phyloP scores from a whole-genome alignment of 53 echinoderm and acorn worm genomes.

The Crossaster papposus region DNA sequence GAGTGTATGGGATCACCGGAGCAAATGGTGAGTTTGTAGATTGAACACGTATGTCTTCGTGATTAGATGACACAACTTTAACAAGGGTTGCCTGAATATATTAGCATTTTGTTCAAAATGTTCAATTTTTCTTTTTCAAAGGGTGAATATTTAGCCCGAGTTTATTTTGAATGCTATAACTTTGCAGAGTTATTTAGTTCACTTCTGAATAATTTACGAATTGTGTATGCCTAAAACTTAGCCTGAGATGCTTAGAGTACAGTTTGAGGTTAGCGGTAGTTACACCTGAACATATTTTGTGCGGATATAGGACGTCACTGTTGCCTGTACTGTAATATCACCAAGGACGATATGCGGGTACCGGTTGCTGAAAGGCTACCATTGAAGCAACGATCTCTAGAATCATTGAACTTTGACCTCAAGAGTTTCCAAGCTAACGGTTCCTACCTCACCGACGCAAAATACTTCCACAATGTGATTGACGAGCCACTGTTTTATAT shows the following conservation, averaged over 20 bases:
- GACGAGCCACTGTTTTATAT: neutral
- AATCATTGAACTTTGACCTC: neutral
- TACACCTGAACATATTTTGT: too few relatives aligned
- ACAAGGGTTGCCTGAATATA: neutral
- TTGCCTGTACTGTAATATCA: slow-evolving; percentile 14
- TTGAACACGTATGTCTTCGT: neutral
- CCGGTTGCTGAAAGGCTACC: neutral
- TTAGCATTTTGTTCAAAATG: too few relatives aligned
- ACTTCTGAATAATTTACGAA: too few relatives aligned
- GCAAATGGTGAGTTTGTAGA: slow-evolving; percentile 14
- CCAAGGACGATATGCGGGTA: neutral
- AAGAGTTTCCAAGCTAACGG: neutral
- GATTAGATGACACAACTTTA: neutral
- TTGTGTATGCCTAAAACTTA: too few relatives aligned
- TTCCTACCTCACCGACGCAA: neutral
- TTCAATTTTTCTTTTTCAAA: too few relatives aligned
- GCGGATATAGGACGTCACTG: slow-evolving; percentile 1
- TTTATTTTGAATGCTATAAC: too few relatives aligned
- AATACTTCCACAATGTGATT: slow-evolving; percentile 28
- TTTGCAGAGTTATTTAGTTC: too few relatives aligned
- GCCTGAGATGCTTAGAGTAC: too few relatives aligned
- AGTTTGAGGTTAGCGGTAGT: too few relatives aligned
- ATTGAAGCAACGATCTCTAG: neutral
- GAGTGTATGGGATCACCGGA: slow-evolving; percentile 47
- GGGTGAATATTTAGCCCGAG: too few relatives aligned